Conservation (phyloP, 2,888 invertebrate species). For the Ryuthela nishihirai region DNA sequence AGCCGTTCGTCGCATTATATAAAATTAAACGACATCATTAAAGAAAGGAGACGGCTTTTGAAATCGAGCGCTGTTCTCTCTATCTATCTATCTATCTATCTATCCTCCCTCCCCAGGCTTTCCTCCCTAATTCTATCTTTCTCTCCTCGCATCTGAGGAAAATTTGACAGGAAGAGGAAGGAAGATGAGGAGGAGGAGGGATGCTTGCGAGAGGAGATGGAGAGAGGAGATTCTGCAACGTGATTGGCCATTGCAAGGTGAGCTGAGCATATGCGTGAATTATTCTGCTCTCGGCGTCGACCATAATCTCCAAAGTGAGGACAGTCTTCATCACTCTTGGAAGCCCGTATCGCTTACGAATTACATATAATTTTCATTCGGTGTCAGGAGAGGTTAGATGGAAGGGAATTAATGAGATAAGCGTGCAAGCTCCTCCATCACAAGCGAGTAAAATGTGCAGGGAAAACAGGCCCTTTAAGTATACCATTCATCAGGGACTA, state of each 20-base stretch:
- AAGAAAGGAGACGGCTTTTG: constrained; percentile 28
- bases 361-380: constrained; percentile 39
- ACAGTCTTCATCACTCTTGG: constrained; percentile 38
- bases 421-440: background rate
- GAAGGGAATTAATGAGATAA: constrained; percentile 21
- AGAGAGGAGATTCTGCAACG: background rate
- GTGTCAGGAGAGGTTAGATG: constrained; percentile 5
- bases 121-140: no score
- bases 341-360: constrained; percentile 34
- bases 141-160: constrained; percentile 26
- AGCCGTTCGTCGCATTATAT: constrained; percentile 13
- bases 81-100: no score
- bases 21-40: constrained; percentile 39
- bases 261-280: constrained; percentile 14
- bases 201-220: background rate
- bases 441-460: background rate
- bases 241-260: constrained; percentile 26
- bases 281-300: constrained; percentile 33
- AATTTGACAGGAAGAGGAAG: background rate
- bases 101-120: no score
- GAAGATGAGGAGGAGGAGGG: background rate
- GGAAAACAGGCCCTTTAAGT: constrained; percentile 28
- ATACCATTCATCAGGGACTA: constrained; percentile 34
- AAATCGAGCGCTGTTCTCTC: no score
- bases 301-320: constrained; percentile 35